Percentiles rank a stretch among this genome's conserved stretches.
Evolutionary conservation across 2,797 vertebrate species (phyloP).

Genomic region (Syndactyla subalaris): DNA sequence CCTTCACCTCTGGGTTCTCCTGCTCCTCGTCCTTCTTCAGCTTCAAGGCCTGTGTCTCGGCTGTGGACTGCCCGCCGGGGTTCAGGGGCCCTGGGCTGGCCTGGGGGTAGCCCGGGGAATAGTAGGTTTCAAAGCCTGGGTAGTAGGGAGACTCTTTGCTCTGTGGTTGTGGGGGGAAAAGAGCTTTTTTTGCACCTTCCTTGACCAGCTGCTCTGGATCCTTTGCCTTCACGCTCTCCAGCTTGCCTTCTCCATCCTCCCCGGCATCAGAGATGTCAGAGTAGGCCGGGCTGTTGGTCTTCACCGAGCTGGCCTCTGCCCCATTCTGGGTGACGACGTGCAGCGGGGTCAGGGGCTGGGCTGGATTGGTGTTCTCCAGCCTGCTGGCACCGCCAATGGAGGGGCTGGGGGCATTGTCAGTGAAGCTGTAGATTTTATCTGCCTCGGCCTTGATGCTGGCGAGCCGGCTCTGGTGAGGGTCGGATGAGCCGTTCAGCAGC

Average conservation of each 20-base stretch:
- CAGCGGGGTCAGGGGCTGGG: conserved; percentile 90
- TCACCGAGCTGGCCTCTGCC: conserved; percentile 93
- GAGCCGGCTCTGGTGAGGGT: conserved; percentile 94
- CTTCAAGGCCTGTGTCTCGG: conserved; percentile 86
- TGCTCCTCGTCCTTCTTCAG: conserved; percentile 94
- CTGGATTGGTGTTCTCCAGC: conserved; percentile 85
- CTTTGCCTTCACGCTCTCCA: conserved; percentile 87
- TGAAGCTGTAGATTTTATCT: conserved; percentile 98
- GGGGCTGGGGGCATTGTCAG: conserved; percentile 96
- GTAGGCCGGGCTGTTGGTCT: conserved; percentile 97
- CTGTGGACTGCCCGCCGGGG: conserved; percentile 70
- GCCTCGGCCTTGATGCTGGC: conserved; percentile 99
- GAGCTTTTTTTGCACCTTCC: conserved; percentile 94
- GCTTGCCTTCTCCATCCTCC: conserved; percentile 94
- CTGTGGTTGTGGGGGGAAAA: conserved; percentile 88
- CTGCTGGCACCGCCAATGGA: conserved; percentile 94
- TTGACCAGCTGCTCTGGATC: conserved; percentile 90
- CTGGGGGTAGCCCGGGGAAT: conserved; percentile 93
- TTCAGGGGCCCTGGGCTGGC: conserved; percentile 90
- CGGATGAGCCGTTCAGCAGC: conserved; percentile 91
- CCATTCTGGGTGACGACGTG: conserved; percentile 94
- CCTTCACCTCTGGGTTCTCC: conserved; percentile 87
- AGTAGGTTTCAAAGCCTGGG: conserved; percentile 91
- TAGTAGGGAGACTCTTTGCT: conserved; percentile 96
- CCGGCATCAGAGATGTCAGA: conserved; percentile 98